These are phyloP conservation scores for Propsilocerus akamusi DNA, from an alignment of 1,140 invertebrate species.

Conservation along the genomic window DNA sequence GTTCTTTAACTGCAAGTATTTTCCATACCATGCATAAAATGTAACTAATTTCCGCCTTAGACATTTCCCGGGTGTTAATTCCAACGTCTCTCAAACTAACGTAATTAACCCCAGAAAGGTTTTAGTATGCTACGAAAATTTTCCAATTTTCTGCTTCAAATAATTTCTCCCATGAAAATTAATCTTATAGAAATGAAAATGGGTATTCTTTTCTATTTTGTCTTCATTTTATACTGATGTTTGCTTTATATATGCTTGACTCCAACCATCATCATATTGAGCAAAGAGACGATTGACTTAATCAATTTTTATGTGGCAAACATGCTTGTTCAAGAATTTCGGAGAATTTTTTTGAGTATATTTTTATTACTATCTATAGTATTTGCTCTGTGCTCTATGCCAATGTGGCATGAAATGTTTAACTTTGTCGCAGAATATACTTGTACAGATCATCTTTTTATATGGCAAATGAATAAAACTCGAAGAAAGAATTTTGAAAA, in stretches of 20 bases:
- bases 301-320: conserved; percentile 4
- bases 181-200: neutral
- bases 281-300: too few species aligned
- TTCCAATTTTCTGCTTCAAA: neutral
- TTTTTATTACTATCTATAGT: conserved; percentile 12
- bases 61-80: neutral
- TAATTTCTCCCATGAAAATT: conserved; percentile 1
- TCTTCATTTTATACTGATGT: neutral
- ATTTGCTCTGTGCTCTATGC: conserved; percentile 9
- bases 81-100: neutral
- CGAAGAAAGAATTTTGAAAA: too few species aligned
- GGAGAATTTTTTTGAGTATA: neutral
- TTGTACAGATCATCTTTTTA: too few species aligned
- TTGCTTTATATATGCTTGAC: neutral
- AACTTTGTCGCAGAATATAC: too few species aligned
- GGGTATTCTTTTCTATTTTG: neutral
- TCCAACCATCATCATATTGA: too few species aligned
- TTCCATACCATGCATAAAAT: too few species aligned
- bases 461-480: too few species aligned
- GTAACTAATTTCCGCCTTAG: neutral
- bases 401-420: too few species aligned
- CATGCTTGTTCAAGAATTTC: neutral
- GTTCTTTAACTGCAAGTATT: too few species aligned
- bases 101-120: neutral
- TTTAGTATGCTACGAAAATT: neutral